phyloP scores from a whole-genome alignment of 1,140 invertebrate genomes.

The Pseudomyrmex pallidus region DNA sequence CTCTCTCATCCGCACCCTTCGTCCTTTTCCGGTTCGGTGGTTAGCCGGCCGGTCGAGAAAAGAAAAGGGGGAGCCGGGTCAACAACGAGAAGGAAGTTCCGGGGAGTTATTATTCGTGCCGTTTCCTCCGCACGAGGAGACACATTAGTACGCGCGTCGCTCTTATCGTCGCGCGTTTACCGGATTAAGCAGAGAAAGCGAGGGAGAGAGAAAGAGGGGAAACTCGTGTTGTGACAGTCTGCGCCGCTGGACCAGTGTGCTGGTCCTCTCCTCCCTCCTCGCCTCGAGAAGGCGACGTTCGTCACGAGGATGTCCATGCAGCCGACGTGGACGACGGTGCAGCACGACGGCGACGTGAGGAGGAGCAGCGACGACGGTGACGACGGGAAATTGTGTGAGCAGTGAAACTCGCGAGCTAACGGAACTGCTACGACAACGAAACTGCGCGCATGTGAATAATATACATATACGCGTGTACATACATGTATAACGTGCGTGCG shows the following conservation, averaged over 20 bases:
- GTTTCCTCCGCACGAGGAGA: too few species aligned
- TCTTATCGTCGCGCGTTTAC: neutral
- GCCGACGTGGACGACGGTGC: neutral
- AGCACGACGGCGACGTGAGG: slow-evolving; percentile 4
- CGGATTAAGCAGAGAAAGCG: slow-evolving; percentile 3
- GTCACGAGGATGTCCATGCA: slow-evolving; percentile 11
- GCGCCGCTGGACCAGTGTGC: slow-evolving; percentile 15
- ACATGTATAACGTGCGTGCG: slow-evolving; percentile 5
- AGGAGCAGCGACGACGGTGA: slow-evolving; percentile 19
- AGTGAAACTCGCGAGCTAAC: slow-evolving; percentile 33
- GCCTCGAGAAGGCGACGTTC: too few species aligned
- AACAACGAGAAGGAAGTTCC: slow-evolving; percentile 18
- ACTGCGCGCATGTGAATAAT: slow-evolving; percentile 32
- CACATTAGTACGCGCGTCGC: neutral
- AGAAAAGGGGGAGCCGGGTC: slow-evolving; percentile 16
- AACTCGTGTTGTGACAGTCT: slow-evolving; percentile 35
- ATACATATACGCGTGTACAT: neutral
- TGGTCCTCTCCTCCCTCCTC: too few species aligned
- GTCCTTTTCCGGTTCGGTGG: slow-evolving; percentile 16
- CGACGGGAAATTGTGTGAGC: slow-evolving; percentile 44
- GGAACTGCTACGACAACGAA: neutral
- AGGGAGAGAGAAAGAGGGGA: neutral
- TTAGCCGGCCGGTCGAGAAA: slow-evolving; percentile 13
- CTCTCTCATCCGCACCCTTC: slow-evolving; percentile 21
- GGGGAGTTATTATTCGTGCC: too few species aligned